Base-by-base conservation (phyloP, 2,888 invertebrate genomes). In the Hyles lineata region DNA sequence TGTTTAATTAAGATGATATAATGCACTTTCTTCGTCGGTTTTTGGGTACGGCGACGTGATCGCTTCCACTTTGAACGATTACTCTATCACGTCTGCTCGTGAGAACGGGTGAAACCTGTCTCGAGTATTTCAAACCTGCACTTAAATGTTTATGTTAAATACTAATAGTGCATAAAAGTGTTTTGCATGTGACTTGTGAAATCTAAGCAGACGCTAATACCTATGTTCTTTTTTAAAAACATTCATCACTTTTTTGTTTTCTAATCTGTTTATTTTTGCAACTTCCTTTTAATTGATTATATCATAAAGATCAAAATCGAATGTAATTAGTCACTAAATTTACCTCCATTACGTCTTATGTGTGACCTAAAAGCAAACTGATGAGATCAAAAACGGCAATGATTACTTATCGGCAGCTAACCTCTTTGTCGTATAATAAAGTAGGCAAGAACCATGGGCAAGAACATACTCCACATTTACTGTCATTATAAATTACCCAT, bases 71-170 rank as follows among this genome's bases (percentile, higher is more conserved):
- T 62, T 5, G 60, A 61, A 35, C 35, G 35, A 62, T 62, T 62
- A n/a, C 32, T 62, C 35, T 35, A 19, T n/a, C 35, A 19, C 32
- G 32, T 32, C 19, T 35, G 8, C 55, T 7, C 55, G n/a, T 35
- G 63, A 35, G 35, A 35, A 63, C 21, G 32, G 32, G 63, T 35
- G 35, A 63, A 63, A 63, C 35, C 35, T 63, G 63, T n/a, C 55
- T 55, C 43, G 55, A n/a, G 55, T n/a, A 63, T 63, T 63, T n/a
- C 8, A 63, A 35, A 67, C 63, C 43, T 43, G 43, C 21, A 43
- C 63, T 63, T 43, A 15, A 61, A 43, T 43, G 43, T 63, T 63
- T 63, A 43, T 67, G 63, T 23, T 43, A 67, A 62, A 19, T 23
- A 67, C 43, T 43, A 9, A 50, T 43, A 43, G 35, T 67, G 43